These are phyloP conservation scores for Ianthella basta DNA, from an alignment of 37 sponge, comb jelly and placozoan species.

Conservation along the genomic window DNA sequence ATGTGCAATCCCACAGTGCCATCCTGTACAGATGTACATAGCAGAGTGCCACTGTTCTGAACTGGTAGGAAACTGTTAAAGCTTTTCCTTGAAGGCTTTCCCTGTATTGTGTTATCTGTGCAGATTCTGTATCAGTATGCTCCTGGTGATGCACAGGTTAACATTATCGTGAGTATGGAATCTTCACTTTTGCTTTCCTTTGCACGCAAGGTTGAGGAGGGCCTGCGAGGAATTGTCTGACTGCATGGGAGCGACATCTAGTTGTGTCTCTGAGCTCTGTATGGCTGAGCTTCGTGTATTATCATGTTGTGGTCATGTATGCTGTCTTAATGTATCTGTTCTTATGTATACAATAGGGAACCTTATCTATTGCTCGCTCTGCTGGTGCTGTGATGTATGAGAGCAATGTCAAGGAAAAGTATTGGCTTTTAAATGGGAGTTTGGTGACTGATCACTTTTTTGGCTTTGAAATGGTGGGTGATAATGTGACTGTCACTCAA, in stretches of 20 bases:
- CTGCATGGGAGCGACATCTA: no score
- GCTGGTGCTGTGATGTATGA: conserved; percentile 69
- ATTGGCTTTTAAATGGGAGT: conserved; percentile 13
- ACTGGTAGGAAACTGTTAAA: neutral
- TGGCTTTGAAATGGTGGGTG: conserved; percentile 56
- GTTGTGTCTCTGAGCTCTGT: no score
- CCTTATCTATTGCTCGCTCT: conserved; percentile 63
- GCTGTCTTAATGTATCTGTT: no score
- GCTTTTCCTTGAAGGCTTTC: neutral
- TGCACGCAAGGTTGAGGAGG: no score
- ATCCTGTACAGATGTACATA: no score
- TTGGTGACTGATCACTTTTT: conserved; percentile 61
- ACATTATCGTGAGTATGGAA: conserved; percentile 61
- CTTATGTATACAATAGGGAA: conserved; percentile 36
- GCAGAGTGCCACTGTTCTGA: neutral
- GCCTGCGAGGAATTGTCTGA: no score
- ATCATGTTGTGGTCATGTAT: no score
- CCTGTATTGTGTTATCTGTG: neutral
- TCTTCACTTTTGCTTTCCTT: conserved; percentile 11
- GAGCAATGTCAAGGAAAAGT: conserved; percentile 57
- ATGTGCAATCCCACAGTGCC: neutral
- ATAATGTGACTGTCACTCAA: conserved; percentile 32
- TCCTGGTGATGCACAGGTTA: conserved; percentile 81
- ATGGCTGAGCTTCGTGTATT: no score
- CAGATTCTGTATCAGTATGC: conserved; percentile 77